Evolutionary conservation across 2,797 vertebrate species (phyloP), one percentile per base, ranked within the genome.

Genomic region (Caiman crocodilus): DNA sequence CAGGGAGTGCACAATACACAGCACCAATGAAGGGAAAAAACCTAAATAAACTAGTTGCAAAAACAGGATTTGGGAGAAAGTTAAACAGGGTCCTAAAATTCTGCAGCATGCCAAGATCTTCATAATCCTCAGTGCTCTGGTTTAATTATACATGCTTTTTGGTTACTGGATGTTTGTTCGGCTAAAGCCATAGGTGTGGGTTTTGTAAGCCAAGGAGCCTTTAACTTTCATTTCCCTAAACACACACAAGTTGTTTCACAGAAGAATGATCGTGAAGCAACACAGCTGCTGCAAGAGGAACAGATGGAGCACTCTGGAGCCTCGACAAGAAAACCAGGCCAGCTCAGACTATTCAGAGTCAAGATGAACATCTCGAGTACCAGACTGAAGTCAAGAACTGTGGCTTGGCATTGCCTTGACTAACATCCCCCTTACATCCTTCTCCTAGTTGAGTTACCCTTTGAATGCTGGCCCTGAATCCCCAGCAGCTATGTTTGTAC

Each of bases 261-360:
- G 61, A 18, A 3, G 58, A 50, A 18, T n/a, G 92, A 87, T 42
- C 28, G 60, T 69, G 79, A 23, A 95, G 91, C 92, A 86, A 87
- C 76, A 11, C 1, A 50, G 79, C 87, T 84, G 35, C 73, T 60
- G n/a, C 76, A 35, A 42, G 57, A 55, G 82, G 57, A n/a, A 18
- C 10, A 88, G 18, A 60, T 93, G 56, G 63, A 75, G 60, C 73
- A 82, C 80, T 55, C 84, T 67, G 79, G 87, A 69, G 89, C 61
- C 56, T 23, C 79, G 76, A 61, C 1, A 80, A 87, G 17, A 61
- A 93, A 82, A 84, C 6, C 23, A 55, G 42, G 79, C 23, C 67
- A 50, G 42, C 42, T 50, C 42, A 50, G 42, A 50, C 42, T 10
- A 50, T 50, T 50, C 10, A 10, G 42, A 10, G 42, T 50, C 42